These are phyloP conservation scores for Trichosurus vulpecula DNA, from an alignment of 2,797 vertebrate species.

Conservation along the genomic window DNA sequence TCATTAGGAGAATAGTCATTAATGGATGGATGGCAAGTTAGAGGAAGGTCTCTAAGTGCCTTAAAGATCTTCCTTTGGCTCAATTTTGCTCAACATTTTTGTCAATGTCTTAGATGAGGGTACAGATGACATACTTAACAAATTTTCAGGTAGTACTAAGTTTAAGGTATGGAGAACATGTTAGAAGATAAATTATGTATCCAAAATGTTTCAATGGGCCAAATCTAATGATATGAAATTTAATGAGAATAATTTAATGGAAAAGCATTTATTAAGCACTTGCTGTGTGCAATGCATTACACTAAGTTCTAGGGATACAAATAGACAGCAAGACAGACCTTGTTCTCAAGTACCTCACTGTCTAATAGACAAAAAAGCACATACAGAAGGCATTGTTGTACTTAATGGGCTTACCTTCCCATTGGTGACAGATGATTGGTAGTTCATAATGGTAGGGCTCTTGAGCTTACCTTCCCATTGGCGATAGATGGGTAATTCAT, in stretches of 20 bases:
- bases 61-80: neutral
- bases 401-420: neutral
- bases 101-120: neutral
- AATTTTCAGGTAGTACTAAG: neutral
- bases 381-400: neutral
- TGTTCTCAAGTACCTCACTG: neutral
- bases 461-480: too few species aligned
- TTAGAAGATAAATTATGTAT: neutral
- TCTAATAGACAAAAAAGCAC: neutral
- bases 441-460: neutral
- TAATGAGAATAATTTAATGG: neutral
- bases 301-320: conserved; percentile 19
- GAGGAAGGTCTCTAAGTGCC: neutral
- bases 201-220: neutral
- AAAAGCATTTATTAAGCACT: neutral
- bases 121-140: neutral
- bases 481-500: too few species aligned
- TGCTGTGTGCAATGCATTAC: neutral
- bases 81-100: neutral
- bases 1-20: neutral
- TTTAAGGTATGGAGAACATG: neutral
- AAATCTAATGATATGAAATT: neutral
- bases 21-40: neutral
- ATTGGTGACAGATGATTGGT: neutral
- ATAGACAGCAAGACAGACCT: neutral